These are phyloP conservation scores for Hippocampus guttulatus DNA, from an alignment of 2,113 vertebrate genomes.

Conservation along the genomic window DNA sequence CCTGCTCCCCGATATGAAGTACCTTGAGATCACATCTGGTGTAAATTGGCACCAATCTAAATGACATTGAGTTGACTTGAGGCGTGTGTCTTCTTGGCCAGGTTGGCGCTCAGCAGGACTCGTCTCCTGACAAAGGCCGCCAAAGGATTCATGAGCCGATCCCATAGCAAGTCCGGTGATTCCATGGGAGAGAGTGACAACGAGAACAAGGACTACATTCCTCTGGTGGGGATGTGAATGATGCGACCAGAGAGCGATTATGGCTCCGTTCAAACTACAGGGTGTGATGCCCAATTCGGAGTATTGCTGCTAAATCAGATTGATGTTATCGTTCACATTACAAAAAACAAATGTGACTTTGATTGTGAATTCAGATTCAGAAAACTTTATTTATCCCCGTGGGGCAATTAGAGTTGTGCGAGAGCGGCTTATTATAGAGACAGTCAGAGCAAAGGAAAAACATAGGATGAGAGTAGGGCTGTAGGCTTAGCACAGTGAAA, in stretches of 20 bases:
- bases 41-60: not conserved
- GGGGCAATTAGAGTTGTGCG: too few relatives aligned
- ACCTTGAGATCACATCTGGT: not conserved
- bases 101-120: constrained; percentile 82
- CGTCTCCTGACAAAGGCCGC: constrained; percentile 82
- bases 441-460: too few relatives aligned
- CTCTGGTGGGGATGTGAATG: constrained; percentile 75
- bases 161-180: constrained; percentile 67
- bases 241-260: not conserved
- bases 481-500: too few relatives aligned
- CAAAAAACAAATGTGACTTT: too few relatives aligned
- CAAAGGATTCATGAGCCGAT: constrained; percentile 84
- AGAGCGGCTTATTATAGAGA: too few relatives aligned
- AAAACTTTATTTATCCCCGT: too few relatives aligned
- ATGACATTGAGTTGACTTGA: not conserved
- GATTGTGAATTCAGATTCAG: too few relatives aligned
- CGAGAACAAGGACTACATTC: constrained; percentile 85
- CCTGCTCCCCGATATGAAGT: not conserved
- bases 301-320: too few relatives aligned
- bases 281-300: too few relatives aligned
- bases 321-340: too few relatives aligned
- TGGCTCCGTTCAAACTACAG: too few relatives aligned
- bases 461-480: too few relatives aligned
- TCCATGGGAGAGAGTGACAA: constrained; percentile 72
- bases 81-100: constrained; percentile 39